phyloP scores from a whole-genome alignment of 2,797 vertebrate genomes.

The Craterocephalus amniculus region DNA sequence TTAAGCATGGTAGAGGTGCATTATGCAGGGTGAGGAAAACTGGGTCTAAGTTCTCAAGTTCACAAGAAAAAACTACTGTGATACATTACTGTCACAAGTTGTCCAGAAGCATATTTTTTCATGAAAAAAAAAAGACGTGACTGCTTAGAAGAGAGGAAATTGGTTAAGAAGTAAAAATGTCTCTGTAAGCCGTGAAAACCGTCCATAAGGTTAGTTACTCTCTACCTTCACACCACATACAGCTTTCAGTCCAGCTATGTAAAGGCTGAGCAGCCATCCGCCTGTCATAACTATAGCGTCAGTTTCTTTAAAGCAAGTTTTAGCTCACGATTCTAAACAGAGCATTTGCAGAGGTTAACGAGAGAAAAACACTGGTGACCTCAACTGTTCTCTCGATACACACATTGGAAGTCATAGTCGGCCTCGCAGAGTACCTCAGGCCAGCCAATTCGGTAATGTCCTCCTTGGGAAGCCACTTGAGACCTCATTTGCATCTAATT shows the following conservation, averaged over 20 bases:
- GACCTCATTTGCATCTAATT: slow-evolving; percentile 82
- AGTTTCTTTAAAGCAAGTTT: slow-evolving; percentile 27
- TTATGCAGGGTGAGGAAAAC: slow-evolving; percentile 26
- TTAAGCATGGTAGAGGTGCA: neutral
- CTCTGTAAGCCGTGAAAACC: slow-evolving; percentile 29
- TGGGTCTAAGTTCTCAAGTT: slow-evolving; percentile 8
- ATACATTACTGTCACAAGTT: slow-evolving; percentile 11
- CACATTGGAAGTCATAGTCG: slow-evolving; percentile 34
- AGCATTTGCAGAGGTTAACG: slow-evolving; percentile 71
- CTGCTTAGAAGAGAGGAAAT: slow-evolving; percentile 27
- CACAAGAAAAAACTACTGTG: slow-evolving; percentile 1
- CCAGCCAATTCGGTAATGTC: slow-evolving; percentile 72
- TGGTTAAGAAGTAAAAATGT: slow-evolving; percentile 33
- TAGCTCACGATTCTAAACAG: slow-evolving; percentile 55
- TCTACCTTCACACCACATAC: neutral
- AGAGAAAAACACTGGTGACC: slow-evolving; percentile 66
- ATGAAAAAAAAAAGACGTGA: neutral
- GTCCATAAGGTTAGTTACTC: slow-evolving; percentile 1
- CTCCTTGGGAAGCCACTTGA: slow-evolving; percentile 78
- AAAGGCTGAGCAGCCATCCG: slow-evolving; percentile 27
- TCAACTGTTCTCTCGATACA: slow-evolving; percentile 41
- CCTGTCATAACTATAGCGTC: slow-evolving; percentile 54
- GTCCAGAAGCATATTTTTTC: slow-evolving; percentile 4
- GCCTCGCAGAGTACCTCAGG: slow-evolving; percentile 68
- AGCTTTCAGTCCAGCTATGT: slow-evolving; percentile 11